Conservation (phyloP, 2,113 vertebrate species). For the Nannospalax galili region DNA sequence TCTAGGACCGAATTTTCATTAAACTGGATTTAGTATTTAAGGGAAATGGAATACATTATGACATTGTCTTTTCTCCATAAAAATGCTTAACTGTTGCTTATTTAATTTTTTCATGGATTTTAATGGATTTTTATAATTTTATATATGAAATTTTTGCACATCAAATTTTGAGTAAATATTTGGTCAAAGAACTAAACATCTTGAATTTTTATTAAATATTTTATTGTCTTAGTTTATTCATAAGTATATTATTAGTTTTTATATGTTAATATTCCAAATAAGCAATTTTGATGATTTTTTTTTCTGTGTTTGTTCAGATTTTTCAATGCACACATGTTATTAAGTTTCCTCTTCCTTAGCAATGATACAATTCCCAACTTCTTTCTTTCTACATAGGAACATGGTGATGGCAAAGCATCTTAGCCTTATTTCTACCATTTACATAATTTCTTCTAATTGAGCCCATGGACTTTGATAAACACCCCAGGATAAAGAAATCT, state of each 20-base stretch:
- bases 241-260: not conserved
- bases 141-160: not conserved
- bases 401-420: too few species aligned
- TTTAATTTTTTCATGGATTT: not conserved
- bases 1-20: not conserved
- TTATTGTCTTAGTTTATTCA: conserved; percentile 1
- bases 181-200: not conserved
- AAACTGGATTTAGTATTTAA: not conserved
- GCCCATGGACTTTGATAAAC: not conserved
- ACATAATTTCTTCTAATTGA: not conserved
- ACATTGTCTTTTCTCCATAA: not conserved
- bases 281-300: not conserved
- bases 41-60: not conserved
- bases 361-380: not conserved
- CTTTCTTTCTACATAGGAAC: not conserved
- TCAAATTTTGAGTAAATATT: not conserved
- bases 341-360: not conserved
- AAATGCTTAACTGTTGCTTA: not conserved
- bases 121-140: not conserved
- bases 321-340: not conserved
- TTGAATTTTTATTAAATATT: not conserved
- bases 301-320: not conserved
- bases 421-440: not conserved
- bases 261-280: not conserved
- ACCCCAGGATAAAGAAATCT: not conserved